These are phyloP conservation scores for Anhinga anhinga DNA, from an alignment of 2,113 vertebrate genomes.

Conservation along the genomic window DNA sequence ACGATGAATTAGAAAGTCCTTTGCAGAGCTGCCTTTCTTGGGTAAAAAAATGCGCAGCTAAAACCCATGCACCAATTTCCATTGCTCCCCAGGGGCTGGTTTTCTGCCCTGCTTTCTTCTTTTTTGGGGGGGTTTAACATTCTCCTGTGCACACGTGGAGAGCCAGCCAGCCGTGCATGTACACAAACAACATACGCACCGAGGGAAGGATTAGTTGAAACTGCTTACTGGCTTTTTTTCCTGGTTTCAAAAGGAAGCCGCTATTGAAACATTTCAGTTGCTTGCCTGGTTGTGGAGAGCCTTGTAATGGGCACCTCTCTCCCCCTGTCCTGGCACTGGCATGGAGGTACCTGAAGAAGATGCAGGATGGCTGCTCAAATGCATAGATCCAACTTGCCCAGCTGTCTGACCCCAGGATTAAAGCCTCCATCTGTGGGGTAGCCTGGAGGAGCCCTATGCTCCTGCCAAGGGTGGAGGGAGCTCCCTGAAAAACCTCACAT, in stretches of 20 bases:
- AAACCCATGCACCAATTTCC: neutral
- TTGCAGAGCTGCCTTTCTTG: slow-evolving; percentile 27
- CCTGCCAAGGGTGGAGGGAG: neutral
- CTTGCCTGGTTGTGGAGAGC: neutral
- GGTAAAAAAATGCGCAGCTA: neutral
- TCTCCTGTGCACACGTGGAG: neutral
- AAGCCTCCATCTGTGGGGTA: neutral
- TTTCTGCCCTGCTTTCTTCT: neutral
- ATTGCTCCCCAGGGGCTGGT: neutral
- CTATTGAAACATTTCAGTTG: neutral
- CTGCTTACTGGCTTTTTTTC: neutral
- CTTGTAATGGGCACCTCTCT: neutral
- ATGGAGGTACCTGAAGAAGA: neutral
- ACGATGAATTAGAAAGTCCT: slow-evolving; percentile 20
- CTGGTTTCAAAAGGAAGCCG: neutral
- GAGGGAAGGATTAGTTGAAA: neutral
- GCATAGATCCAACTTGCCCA: neutral
- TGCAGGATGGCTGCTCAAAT: neutral
- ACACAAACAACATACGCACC: fast-evolving
- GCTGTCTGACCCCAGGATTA: neutral
- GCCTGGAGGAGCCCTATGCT: neutral
- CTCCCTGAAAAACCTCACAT: neutral
- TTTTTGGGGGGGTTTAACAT: neutral
- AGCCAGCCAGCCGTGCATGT: neutral
- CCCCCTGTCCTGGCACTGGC: neutral